Evolutionary conservation across 2,797 vertebrate species (phyloP).

Genomic region (Antrozous pallidus): DNA sequence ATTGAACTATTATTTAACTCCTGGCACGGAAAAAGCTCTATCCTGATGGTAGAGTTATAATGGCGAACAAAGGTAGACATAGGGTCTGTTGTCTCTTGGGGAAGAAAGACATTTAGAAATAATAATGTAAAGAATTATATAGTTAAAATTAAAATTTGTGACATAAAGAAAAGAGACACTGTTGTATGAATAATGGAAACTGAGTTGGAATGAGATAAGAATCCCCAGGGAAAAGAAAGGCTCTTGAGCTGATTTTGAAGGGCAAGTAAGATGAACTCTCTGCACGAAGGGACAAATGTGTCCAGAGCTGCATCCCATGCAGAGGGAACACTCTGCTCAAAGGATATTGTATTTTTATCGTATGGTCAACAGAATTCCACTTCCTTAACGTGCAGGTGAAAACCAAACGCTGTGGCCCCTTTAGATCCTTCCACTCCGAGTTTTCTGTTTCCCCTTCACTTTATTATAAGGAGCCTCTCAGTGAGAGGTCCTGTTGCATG

Average conservation of each 20-base stretch:
- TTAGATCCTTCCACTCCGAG: neutral
- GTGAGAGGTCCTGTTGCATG: neutral
- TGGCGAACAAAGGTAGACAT: neutral
- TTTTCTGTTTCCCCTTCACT: neutral
- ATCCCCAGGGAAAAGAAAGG: neutral
- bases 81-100: neutral
- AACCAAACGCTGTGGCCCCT: neutral
- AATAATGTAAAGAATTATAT: neutral
- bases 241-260: neutral
- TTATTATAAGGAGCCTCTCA: too few relatives aligned
- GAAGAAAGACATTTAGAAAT: neutral
- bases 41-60: neutral
- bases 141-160: neutral
- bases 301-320: neutral
- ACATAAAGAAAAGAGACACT: neutral
- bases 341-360: neutral
- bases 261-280: neutral
- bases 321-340: neutral
- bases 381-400: neutral
- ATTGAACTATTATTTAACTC: neutral
- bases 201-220: neutral
- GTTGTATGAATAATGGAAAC: neutral
- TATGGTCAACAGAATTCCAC: neutral
- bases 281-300: neutral
- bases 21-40: neutral